Conservation (phyloP, 1,140 invertebrate genomes). For the Zaprionus ghesquierei region DNA sequence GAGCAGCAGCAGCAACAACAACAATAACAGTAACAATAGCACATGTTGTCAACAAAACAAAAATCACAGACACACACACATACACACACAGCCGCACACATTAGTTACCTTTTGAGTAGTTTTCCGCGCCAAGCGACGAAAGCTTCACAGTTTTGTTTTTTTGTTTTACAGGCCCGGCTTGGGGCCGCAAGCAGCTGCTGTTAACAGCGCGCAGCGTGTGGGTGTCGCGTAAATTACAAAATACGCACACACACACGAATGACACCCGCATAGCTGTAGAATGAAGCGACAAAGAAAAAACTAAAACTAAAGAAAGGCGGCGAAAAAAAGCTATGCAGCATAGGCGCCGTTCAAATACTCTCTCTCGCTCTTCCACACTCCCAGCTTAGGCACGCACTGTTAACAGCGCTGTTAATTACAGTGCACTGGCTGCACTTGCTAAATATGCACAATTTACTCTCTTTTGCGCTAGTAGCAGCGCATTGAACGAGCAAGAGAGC, state of each 20-base stretch:
- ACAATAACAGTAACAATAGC: constrained; percentile 33
- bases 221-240: constrained; percentile 18
- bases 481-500: too few species aligned
- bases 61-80: constrained; percentile 18
- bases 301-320: neutral
- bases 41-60: constrained; percentile 3
- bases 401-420: neutral
- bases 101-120: neutral
- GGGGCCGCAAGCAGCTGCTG: constrained; percentile 1
- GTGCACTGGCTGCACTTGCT: neutral
- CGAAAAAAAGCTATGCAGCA: neutral
- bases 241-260: neutral
- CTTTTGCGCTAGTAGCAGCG: too few species aligned
- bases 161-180: too few species aligned
- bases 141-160: neutral
- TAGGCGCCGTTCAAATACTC: neutral
- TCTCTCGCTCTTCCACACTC: neutral
- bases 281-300: neutral
- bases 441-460: too few species aligned
- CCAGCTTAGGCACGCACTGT: neutral
- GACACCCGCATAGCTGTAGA: constrained; percentile 10
- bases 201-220: constrained; percentile 10
- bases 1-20: neutral
- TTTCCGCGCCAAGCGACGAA: constrained; percentile 1
- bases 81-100: neutral